Evolutionary conservation across 1,140 invertebrate species (phyloP).

Genomic region (Drosophila albomicans): DNA sequence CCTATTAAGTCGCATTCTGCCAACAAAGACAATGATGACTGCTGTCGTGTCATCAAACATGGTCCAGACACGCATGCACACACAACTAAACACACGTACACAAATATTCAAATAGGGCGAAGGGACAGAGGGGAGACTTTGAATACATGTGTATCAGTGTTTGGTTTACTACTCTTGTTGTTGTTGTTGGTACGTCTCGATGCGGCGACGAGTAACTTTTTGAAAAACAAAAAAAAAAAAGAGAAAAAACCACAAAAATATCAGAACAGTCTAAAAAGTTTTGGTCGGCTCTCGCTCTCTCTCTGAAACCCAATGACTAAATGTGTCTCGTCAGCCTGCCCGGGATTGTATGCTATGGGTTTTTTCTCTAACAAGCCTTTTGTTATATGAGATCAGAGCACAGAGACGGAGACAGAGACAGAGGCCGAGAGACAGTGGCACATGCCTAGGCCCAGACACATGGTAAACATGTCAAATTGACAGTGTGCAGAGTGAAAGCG

Average conservation of each 20-base stretch:
- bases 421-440: slow-evolving; percentile 1
- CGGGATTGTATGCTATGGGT: slow-evolving; percentile 31
- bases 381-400: slow-evolving; percentile 64
- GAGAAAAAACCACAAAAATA: slow-evolving; percentile 51
- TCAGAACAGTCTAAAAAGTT: slow-evolving; percentile 62
- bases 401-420: slow-evolving; percentile 4
- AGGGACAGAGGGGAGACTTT: background rate
- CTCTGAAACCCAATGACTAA: slow-evolving; percentile 33
- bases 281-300: slow-evolving; percentile 14
- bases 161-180: slow-evolving; percentile 12
- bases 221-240: slow-evolving; percentile 5
- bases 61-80: slow-evolving; percentile 25
- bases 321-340: slow-evolving; percentile 40
- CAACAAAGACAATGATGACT: slow-evolving; percentile 64
- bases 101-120: background rate
- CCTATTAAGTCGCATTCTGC: slow-evolving; percentile 66
- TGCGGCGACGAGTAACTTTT: slow-evolving; percentile 41
- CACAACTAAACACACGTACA: slow-evolving; percentile 4
- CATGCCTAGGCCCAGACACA: slow-evolving; percentile 66
- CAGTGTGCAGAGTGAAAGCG: slow-evolving; percentile 79
- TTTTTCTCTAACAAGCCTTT: slow-evolving; percentile 64
- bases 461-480: slow-evolving; percentile 83
- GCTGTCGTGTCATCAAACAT: slow-evolving; percentile 66
- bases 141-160: slow-evolving; percentile 3
- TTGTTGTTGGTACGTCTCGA: slow-evolving; percentile 4